Evolutionary conservation across 2,888 invertebrate species (phyloP).

Genomic region (Conistra vaccinii): DNA sequence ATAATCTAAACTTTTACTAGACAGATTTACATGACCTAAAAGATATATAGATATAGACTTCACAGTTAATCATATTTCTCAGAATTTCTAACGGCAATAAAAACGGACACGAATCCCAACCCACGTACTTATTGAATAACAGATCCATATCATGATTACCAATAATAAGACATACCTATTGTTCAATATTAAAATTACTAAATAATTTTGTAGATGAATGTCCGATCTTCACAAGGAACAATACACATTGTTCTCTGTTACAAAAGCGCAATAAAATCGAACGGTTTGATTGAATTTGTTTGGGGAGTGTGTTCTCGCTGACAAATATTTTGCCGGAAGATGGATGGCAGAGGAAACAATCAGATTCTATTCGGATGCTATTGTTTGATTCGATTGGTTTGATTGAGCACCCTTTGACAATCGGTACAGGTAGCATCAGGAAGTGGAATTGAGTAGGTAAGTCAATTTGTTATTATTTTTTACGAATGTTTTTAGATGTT

Average conservation of each 20-base stretch:
- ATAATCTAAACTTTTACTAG: neutral
- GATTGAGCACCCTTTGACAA: slow-evolving; percentile 64
- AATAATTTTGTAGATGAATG: slow-evolving; percentile 75
- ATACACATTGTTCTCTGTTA: slow-evolving; percentile 85
- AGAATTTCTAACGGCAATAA: slow-evolving; percentile 42
- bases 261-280: slow-evolving; percentile 81
- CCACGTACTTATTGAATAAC: slow-evolving; percentile 68
- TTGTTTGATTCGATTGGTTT: slow-evolving; percentile 63
- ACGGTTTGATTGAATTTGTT: slow-evolving; percentile 66
- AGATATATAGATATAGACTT: neutral
- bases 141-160: slow-evolving; percentile 74
- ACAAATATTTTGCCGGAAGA: slow-evolving; percentile 79
- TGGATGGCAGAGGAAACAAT: slow-evolving; percentile 72
- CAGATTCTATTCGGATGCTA: slow-evolving; percentile 59
- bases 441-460: slow-evolving; percentile 32
- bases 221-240: slow-evolving; percentile 77
- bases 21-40: slow-evolving; percentile 8
- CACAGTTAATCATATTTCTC: slow-evolving; percentile 38
- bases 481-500: slow-evolving; percentile 2
- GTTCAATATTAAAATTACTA: slow-evolving; percentile 75
- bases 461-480: slow-evolving; percentile 31
- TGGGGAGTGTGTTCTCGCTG: slow-evolving; percentile 75
- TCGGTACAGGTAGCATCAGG: slow-evolving; percentile 29
- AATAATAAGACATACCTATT: slow-evolving; percentile 72
- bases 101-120: slow-evolving; percentile 43